Evolutionary conservation across 2,888 invertebrate genomes (phyloP).

Genomic region (Entomobrya proxima): DNA sequence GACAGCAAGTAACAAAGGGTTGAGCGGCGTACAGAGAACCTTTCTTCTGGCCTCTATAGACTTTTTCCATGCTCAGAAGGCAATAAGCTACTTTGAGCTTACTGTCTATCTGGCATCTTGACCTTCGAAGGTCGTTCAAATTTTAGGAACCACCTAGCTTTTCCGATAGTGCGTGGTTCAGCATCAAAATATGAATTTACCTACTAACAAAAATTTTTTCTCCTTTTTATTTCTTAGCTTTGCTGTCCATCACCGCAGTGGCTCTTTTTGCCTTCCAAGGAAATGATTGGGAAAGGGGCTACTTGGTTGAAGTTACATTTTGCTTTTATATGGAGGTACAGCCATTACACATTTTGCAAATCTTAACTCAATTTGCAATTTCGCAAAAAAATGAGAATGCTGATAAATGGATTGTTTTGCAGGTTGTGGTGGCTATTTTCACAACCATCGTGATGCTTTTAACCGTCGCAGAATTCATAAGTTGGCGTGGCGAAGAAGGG

Average conservation of each 20-base stretch:
- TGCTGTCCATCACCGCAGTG: constrained; percentile 88
- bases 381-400: neutral
- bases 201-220: neutral
- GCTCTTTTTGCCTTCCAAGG: constrained; percentile 90
- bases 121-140: too few relatives aligned
- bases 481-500: constrained; percentile 67
- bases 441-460: constrained; percentile 73
- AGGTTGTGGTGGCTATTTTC: constrained; percentile 74
- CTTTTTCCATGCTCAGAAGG: too few relatives aligned
- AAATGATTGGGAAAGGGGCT: constrained; percentile 86
- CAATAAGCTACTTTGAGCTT: too few relatives aligned
- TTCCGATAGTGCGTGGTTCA: too few relatives aligned
- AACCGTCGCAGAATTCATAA: constrained; percentile 72
- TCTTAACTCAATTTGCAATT: neutral
- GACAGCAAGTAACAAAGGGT: neutral
- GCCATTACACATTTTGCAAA: too few relatives aligned
- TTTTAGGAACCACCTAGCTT: too few relatives aligned
- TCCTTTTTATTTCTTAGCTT: constrained; percentile 80
- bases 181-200: neutral
- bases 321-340: constrained; percentile 92
- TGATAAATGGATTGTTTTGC: neutral
- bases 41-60: too few relatives aligned
- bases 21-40: too few relatives aligned
- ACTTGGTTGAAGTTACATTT: constrained; percentile 86
- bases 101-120: too few relatives aligned